phyloP scores from a whole-genome alignment of 2,797 vertebrate species.

The Onychomys leucogaster region DNA sequence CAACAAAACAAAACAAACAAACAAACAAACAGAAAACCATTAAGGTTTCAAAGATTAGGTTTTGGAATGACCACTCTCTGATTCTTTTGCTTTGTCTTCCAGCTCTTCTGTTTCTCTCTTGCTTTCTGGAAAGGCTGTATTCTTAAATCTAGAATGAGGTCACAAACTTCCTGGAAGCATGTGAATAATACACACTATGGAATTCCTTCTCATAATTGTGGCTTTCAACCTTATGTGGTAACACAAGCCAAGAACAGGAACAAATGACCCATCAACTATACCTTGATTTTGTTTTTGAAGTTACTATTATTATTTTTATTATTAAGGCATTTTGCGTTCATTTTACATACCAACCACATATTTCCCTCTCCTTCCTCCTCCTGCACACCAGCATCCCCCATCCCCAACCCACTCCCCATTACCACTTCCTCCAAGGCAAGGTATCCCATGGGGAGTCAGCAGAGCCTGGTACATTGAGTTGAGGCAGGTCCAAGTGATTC shows the following conservation, averaged over 20 bases:
- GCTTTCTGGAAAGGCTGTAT: background rate
- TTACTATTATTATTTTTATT: too few relatives aligned
- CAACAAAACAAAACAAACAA: background rate
- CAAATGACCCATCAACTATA: background rate
- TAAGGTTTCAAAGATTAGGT: background rate
- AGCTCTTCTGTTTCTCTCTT: rapidly evolving
- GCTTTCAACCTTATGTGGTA: background rate
- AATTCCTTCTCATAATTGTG: background rate
- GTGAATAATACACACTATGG: background rate
- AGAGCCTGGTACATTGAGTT: too few relatives aligned
- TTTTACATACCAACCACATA: too few relatives aligned
- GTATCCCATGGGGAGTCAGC: too few relatives aligned
- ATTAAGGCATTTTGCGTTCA: too few relatives aligned
- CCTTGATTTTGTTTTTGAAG: background rate
- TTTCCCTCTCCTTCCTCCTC: too few relatives aligned
- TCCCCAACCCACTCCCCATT: too few relatives aligned
- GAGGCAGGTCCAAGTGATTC: too few relatives aligned
- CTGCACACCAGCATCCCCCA: too few relatives aligned
- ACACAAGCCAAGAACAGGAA: background rate
- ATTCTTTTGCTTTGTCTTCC: background rate
- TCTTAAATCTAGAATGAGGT: background rate
- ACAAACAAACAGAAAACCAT: background rate
- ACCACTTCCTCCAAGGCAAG: too few relatives aligned
- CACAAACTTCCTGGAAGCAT: background rate
- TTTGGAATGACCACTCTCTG: rapidly evolving